Percentiles rank a stretch among this genome's conserved stretches.
Evolutionary conservation across 2,113 vertebrate species (phyloP).

Genomic region (Platysteira castanea): DNA sequence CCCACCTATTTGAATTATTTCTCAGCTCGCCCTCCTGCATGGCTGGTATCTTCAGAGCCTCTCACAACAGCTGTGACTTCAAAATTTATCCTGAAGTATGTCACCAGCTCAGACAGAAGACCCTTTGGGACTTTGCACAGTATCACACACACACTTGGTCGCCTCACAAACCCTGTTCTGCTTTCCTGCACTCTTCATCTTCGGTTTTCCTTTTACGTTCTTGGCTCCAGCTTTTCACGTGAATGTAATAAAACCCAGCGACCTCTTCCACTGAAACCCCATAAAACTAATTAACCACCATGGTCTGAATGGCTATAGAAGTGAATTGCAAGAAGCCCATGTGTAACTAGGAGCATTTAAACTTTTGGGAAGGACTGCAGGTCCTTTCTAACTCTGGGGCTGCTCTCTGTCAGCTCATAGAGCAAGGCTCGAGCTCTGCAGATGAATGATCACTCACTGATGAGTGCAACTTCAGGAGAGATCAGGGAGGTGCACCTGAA

Average conservation of each 20-base stretch:
- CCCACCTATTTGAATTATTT: background rate
- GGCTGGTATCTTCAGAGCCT: background rate
- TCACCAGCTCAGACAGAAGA: slow-evolving; percentile 8
- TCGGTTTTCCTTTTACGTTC: background rate
- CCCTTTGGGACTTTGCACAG: background rate
- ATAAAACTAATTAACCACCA: background rate
- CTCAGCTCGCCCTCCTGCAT: background rate
- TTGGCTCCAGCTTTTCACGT: background rate
- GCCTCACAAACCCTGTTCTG: background rate
- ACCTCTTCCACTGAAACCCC: background rate
- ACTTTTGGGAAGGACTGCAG: fast-evolving
- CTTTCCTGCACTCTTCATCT: background rate
- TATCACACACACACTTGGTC: background rate
- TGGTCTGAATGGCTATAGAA: background rate
- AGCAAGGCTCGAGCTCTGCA: background rate
- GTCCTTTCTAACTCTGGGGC: background rate
- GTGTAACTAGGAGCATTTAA: background rate
- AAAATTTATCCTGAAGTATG: background rate
- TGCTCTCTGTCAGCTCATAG: background rate
- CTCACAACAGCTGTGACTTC: background rate
- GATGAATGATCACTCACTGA: background rate
- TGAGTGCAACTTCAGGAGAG: background rate
- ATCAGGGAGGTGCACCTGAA: background rate
- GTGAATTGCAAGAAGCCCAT: background rate
- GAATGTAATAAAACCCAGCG: background rate